phyloP scores from a whole-genome alignment of 2,888 invertebrate genomes.

The Gisinianus flammeolus region DNA sequence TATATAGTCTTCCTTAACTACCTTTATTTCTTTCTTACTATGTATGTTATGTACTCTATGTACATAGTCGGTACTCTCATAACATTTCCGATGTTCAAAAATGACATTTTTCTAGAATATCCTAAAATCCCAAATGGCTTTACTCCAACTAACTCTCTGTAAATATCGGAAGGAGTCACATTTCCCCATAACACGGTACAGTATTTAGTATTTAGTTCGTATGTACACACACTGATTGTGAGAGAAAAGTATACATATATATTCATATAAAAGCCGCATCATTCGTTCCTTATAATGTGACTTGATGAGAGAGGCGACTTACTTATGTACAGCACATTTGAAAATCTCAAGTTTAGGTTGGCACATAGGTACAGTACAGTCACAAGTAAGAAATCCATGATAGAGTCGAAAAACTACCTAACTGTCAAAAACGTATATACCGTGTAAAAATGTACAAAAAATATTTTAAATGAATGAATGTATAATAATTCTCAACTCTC shows the following conservation, averaged over 20 bases:
- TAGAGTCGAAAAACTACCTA: no score
- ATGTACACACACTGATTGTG: neutral
- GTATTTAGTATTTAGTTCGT: neutral
- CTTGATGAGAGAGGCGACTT: neutral
- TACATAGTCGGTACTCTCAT: neutral
- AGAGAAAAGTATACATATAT: neutral
- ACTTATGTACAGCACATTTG: no score
- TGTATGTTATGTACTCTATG: neutral
- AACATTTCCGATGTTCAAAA: constrained; percentile 15
- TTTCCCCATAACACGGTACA: constrained; percentile 9
- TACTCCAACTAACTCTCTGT: constrained; percentile 1
- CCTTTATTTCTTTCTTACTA: neutral
- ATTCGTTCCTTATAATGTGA: neutral
- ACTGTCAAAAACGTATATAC: no score
- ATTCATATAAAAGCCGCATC: neutral
- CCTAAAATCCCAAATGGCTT: constrained; percentile 25
- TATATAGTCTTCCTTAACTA: constrained; percentile 10
- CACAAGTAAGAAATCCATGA: no score
- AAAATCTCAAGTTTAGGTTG: no score
- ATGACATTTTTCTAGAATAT: constrained; percentile 11
- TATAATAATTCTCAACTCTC: no score
- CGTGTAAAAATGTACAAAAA: no score
- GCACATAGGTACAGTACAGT: no score
- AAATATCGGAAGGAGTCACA: constrained; percentile 25
- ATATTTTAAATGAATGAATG: no score